Evolutionary conservation across 2,888 invertebrate species (phyloP).

Genomic region (Microplitis deprimator): DNA sequence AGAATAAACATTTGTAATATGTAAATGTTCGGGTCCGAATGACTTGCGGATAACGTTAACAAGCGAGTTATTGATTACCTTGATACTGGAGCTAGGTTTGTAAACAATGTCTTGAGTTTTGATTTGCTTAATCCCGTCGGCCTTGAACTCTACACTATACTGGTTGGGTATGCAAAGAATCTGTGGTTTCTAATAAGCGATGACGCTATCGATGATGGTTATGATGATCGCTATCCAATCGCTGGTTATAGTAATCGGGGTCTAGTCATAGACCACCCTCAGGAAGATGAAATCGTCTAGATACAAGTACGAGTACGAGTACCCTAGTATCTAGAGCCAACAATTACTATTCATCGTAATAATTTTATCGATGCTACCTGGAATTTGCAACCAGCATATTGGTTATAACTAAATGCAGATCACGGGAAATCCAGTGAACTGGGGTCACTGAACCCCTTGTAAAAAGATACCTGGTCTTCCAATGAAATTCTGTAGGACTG

Average conservation of each 20-base stretch:
- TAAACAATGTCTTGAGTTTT: background rate
- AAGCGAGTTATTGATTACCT: background rate
- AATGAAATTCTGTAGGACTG: too few species aligned
- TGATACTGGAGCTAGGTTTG: background rate
- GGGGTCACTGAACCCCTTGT: too few species aligned
- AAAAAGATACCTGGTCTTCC: too few species aligned
- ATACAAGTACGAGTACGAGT: slow-evolving; percentile 48
- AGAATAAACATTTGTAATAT: too few species aligned
- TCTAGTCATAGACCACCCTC: too few species aligned
- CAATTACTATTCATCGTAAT: slow-evolving; percentile 56
- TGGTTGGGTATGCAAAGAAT: too few species aligned
- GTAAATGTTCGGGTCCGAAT: too few species aligned
- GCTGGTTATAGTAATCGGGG: background rate
- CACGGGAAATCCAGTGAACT: too few species aligned
- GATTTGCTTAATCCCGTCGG: background rate
- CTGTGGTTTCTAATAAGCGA: background rate
- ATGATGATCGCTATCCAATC: too few species aligned
- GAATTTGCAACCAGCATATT: too few species aligned
- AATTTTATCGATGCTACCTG: slow-evolving; percentile 42
- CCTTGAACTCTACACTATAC: slow-evolving; percentile 4
- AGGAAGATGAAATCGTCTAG: slow-evolving; percentile 19
- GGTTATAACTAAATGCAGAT: background rate
- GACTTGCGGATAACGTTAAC: too few species aligned
- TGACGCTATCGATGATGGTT: too few species aligned
- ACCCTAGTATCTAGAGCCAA: slow-evolving; percentile 38